Base-by-base conservation (phyloP, 2,888 invertebrate genomes). In the Rhamphomyia laevipes region DNA sequence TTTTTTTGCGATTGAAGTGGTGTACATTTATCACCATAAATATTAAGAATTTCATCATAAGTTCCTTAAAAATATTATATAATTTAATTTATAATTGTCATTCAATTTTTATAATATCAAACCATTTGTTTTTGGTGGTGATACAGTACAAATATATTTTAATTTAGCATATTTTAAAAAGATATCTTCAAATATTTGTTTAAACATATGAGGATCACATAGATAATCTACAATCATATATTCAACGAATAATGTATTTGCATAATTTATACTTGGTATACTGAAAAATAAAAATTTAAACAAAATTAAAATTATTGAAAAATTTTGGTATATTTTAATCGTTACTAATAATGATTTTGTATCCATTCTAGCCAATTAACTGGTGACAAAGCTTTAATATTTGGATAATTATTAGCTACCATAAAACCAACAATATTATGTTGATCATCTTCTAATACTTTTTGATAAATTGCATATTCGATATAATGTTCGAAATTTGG, bases 201-300 rank as follows among this genome's bases (percentile, higher is more conserved):
- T 12, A 30, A 43, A 16, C 30, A 45, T 41, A 16, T 42, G 5
- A 6, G 16, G 18, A 15, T 38, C 15, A 13, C 27, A 33, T 23
- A 41, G 27, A 12, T 37, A 63, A 51, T 77, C 71, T 75, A 75
- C 81, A 43, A 77, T 75, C 13, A 78, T 59, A 51, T 79, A 61
- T 59, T 80, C 77, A 41, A 83, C 61, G 66, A 81, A 83, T 41
- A 79, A 59, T 1, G 78, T 74, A 59, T 81, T 80, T 12, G 30
- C 6, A 43, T 43, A 44, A n/a, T 37, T 30, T 10, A 48, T 47
- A 9, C 5, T 18, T 30, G 15, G 17, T 18, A 33, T 18, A 13
- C 23, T 45, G 12, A 51, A 27, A 43, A 45, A 12, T 13, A 27
- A 21, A 45, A 47, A 23, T 18, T 48, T 18, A 54, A 41, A 35